phyloP scores from a whole-genome alignment of 2,113 vertebrate species.

The Callaeas wilsoni region DNA sequence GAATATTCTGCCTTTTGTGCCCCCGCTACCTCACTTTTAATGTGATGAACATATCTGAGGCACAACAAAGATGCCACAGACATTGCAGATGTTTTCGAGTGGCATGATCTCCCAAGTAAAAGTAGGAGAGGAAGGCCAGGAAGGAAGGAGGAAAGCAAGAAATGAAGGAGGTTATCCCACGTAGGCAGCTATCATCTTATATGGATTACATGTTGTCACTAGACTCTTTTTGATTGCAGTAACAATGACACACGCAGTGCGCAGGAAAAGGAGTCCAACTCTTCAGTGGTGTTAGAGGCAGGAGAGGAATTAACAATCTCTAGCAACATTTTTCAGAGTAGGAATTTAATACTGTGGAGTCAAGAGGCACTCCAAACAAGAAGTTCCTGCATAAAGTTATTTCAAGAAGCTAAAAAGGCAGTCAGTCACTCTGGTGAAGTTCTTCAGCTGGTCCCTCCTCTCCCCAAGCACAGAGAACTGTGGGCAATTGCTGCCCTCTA shows the following conservation, averaged over 20 bases:
- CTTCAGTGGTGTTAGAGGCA: background rate
- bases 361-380: constrained; percentile 17
- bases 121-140: background rate
- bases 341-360: background rate
- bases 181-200: background rate
- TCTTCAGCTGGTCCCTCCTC: background rate
- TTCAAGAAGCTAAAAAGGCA: background rate
- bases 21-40: background rate
- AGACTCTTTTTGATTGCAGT: background rate
- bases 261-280: background rate
- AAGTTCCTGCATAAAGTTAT: background rate
- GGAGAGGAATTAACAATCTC: background rate
- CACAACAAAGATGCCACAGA: background rate
- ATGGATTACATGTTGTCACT: background rate
- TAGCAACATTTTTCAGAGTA: background rate
- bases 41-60: background rate
- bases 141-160: background rate
- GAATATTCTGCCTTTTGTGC: background rate
- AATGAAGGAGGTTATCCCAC: background rate
- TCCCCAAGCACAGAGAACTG: background rate
- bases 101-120: background rate
- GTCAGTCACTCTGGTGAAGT: background rate
- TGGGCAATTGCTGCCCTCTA: constrained; percentile 74
- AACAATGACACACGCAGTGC: background rate
- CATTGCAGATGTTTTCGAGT: background rate